A percentile compares a stretch with the other conserved stretches of the same genome.
phyloP scores from a whole-genome alignment of 2,888 invertebrate genomes.

The Mythimna pallens region DNA sequence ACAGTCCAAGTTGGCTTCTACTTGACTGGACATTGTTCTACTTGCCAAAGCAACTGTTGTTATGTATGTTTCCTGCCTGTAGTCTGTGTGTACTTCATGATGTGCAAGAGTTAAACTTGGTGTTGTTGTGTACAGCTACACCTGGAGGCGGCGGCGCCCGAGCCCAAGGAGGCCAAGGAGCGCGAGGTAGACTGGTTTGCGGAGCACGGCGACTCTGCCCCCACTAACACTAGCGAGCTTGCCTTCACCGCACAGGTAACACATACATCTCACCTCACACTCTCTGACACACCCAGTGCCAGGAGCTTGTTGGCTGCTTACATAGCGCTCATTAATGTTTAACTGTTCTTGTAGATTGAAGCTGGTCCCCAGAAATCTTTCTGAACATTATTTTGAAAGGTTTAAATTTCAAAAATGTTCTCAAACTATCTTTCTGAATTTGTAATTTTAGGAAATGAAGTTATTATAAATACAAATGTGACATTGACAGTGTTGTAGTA shows the following conservation, averaged over 20 bases:
- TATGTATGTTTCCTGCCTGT: background rate
- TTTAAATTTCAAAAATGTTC: background rate
- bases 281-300: conserved; percentile 6
- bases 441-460: background rate
- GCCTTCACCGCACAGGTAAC: conserved; percentile 88
- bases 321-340: background rate
- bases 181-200: conserved; percentile 98
- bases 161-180: conserved; percentile 92
- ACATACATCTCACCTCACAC: conserved; percentile 60
- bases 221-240: conserved; percentile 86
- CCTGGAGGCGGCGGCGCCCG: conserved; percentile 91
- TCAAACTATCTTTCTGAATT: background rate
- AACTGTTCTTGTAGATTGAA: conserved; percentile 5
- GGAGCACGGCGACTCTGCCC: conserved; percentile 89
- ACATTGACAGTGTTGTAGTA: conserved; percentile 39
- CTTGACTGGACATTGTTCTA: background rate
- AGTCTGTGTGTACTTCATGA: background rate
- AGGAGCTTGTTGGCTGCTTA: background rate
- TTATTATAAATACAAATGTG: conserved; percentile 19
- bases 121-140: conserved; percentile 90
- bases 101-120: background rate
- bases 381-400: background rate
- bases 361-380: background rate
- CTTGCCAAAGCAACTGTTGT: background rate
- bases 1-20: too few relatives aligned